phyloP scores from a whole-genome alignment of 2,888 invertebrate species.

The Ochropleura leucogaster region DNA sequence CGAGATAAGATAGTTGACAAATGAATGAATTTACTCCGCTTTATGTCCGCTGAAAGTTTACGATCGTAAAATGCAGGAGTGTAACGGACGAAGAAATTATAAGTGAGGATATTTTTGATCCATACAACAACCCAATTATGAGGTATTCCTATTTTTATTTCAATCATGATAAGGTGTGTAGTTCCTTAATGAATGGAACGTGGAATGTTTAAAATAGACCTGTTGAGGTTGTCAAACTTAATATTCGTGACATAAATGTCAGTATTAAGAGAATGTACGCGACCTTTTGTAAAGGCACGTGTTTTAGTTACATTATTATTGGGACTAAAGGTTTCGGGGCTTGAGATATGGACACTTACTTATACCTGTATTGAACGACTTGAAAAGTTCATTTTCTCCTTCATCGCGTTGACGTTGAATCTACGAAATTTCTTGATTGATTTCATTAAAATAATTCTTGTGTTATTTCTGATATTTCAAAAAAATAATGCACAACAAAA shows the following conservation, averaged over 20 bases:
- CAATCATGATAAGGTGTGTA: slow-evolving; percentile 54
- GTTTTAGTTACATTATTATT: slow-evolving; percentile 40
- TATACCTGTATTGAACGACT: slow-evolving; percentile 19
- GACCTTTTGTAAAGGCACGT: slow-evolving; percentile 48
- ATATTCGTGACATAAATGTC: slow-evolving; percentile 59
- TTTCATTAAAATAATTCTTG: neutral
- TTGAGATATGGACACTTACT: slow-evolving; percentile 9
- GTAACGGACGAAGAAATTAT: slow-evolving; percentile 60
- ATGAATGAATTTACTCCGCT: slow-evolving; percentile 69
- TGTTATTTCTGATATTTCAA: slow-evolving; percentile 6
- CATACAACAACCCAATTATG: slow-evolving; percentile 48
- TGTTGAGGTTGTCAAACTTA: slow-evolving; percentile 51
- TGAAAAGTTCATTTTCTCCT: slow-evolving; percentile 21
- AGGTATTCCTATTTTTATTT: slow-evolving; percentile 44
- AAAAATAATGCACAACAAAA: neutral
- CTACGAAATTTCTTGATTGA: slow-evolving; percentile 12
- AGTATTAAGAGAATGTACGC: slow-evolving; percentile 51
- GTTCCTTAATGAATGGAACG: slow-evolving; percentile 50
- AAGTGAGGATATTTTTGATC: slow-evolving; percentile 53
- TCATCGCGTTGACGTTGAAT: slow-evolving; percentile 5
- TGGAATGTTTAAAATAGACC: slow-evolving; percentile 51
- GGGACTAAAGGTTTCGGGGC: slow-evolving; percentile 31
- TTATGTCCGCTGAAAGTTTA: slow-evolving; percentile 69
- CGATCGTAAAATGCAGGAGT: slow-evolving; percentile 65
- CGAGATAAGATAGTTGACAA: slow-evolving; percentile 75